Evolutionary conservation across 2,888 invertebrate genomes (phyloP).

Genomic region (Parochlus steinenii): DNA sequence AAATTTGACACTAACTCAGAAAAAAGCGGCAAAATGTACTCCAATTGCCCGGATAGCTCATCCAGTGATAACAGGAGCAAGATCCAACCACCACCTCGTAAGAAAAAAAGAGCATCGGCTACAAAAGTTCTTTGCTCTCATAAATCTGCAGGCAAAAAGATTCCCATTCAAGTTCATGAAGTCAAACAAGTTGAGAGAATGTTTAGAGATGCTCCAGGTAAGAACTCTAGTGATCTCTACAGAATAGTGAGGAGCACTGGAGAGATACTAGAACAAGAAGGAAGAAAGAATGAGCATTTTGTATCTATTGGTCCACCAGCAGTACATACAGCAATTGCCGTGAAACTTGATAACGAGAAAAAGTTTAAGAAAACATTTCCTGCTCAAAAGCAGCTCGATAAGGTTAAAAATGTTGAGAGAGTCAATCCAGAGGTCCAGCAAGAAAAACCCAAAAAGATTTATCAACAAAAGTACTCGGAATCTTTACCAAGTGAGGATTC

Average conservation of each 20-base stretch:
- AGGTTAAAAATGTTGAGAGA: conserved; percentile 4
- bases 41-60: not conserved
- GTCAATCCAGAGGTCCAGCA: not conserved
- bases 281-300: not conserved
- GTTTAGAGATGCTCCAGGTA: not conserved
- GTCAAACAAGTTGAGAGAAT: not conserved
- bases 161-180: not conserved
- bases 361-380: not conserved
- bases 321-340: conserved; percentile 7
- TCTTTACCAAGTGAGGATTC: not conserved
- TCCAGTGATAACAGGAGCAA: not conserved
- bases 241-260: not conserved
- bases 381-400: not conserved
- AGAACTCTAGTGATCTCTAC: conserved; percentile 8
- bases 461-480: not conserved
- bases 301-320: conserved; percentile 1
- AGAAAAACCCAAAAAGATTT: not conserved
- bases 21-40: conserved; percentile 1
- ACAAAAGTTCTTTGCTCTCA: not conserved
- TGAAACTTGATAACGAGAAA: not conserved
- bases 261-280: conserved; percentile 1
- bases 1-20: too few species aligned
- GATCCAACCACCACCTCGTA: conserved; percentile 7
- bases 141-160: not conserved
- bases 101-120: not conserved